Conservation (phyloP, 35 echinoderm and acorn worm species). For the Ophiothrix spiculata region DNA sequence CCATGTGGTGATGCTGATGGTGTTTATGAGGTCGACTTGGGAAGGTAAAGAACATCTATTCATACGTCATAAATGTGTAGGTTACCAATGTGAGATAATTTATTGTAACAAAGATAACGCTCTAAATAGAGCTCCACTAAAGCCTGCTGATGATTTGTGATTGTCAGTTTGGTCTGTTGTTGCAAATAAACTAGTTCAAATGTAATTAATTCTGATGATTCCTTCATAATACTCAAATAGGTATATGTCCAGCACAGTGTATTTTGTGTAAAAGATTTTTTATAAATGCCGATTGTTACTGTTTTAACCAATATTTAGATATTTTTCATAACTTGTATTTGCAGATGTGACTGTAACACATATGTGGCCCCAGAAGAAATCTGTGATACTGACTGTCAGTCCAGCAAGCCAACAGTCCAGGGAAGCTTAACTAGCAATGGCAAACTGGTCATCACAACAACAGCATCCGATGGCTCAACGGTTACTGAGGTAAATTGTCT, state of each 20-base stretch:
- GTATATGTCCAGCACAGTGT: too few relatives aligned
- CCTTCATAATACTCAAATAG: too few relatives aligned
- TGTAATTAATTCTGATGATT: too few relatives aligned
- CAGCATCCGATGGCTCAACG: conserved; percentile 40
- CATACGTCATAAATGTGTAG: background rate
- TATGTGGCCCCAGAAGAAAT: conserved; percentile 52
- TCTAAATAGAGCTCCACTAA: too few relatives aligned
- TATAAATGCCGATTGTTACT: too few relatives aligned
- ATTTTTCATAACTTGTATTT: background rate
- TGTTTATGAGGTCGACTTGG: conserved; percentile 55
- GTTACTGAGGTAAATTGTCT: background rate
- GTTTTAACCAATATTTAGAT: too few relatives aligned
- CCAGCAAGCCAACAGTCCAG: conserved; percentile 51
- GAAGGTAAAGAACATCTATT: conserved; percentile 48
- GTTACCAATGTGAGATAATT: background rate
- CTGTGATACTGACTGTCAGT: conserved; percentile 64
- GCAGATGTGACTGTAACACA: conserved; percentile 63
- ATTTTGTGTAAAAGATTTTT: too few relatives aligned
- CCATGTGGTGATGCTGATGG: conserved; percentile 45
- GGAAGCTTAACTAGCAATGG: conserved; percentile 62
- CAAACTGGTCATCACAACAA: conserved; percentile 59
- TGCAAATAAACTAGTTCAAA: too few relatives aligned
- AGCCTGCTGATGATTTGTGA: too few relatives aligned
- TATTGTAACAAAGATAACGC: background rate
- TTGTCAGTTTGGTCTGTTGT: too few relatives aligned